Evolutionary conservation across 2,113 vertebrate genomes (phyloP).

Genomic region (Callorhinus ursinus): DNA sequence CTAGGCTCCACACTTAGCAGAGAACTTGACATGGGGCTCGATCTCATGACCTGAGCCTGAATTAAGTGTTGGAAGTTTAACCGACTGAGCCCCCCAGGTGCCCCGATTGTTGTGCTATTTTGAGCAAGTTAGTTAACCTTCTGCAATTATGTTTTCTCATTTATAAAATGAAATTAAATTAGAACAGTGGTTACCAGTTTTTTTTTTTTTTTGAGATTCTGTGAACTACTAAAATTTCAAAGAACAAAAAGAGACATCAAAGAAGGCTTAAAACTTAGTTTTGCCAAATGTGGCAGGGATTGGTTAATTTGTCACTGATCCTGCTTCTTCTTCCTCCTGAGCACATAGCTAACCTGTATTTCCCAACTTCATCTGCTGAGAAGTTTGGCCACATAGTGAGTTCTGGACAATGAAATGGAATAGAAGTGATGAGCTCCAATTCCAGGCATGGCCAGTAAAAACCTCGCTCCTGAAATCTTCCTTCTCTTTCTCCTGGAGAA

Average conservation of each 20-base stretch:
- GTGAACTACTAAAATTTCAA: neutral
- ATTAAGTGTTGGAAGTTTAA: neutral
- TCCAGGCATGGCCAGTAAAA: neutral
- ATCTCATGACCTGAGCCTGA: neutral
- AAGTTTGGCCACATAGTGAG: neutral
- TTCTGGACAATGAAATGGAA: neutral
- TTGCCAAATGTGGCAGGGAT: neutral
- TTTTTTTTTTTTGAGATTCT: neutral
- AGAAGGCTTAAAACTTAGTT: conserved; percentile 28
- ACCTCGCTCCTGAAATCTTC: neutral
- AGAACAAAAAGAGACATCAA: conserved; percentile 24
- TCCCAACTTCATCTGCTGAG: neutral
- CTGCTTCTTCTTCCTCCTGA: neutral
- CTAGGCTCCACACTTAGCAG: neutral
- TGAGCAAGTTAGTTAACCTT: neutral
- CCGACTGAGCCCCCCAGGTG: neutral
- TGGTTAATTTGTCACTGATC: neutral
- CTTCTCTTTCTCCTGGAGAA: neutral
- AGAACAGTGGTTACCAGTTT: neutral
- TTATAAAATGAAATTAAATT: neutral
- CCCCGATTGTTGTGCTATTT: neutral
- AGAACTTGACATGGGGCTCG: neutral
- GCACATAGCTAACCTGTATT: conserved; percentile 1
- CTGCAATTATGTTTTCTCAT: neutral
- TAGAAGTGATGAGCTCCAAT: neutral